Base-by-base conservation (phyloP, 2,888 invertebrate genomes). In the Pammene fasciana region DNA sequence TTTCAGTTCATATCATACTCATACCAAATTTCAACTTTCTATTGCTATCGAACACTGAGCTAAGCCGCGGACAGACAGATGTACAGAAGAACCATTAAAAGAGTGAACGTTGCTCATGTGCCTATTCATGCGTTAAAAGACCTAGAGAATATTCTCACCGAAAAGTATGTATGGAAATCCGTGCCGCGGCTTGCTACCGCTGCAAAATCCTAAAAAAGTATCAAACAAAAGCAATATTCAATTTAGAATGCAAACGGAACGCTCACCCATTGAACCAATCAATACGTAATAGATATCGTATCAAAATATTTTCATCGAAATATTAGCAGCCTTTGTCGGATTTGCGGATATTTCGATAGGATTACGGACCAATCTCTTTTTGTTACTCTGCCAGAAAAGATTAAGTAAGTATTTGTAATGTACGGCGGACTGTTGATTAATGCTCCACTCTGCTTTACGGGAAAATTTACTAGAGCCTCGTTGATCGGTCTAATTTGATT, bases 361-460 rank as follows among this genome's bases (percentile, higher is more conserved):
- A 86, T 86, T 86, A 86, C 83, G 83, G 79, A 79, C 78, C 81
- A 84, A 86, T 85, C 84, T 85, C 82, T 84, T 86, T 85, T 85
- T 84, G 86, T 84, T 83, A 79, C 79, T 79, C 76, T 81, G 79
- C 82, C 83, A 82, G 80, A 84, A 83, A 79, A 83, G 81, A 84
- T 84, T 82, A 70, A 70, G 65, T 70, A 60, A 54, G 68, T 65
- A 65, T 70, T 65, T 65, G 59, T 68, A 54, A 68, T 65, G 65
- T 70, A 70, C 68, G 52, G 57, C 5, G 38, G n/a, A 45, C 46
- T 54, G 56, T 65, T 71, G 71, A 68, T 71, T 65, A 62, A 71
- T 68, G 65, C 43, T 57, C 52, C n/a, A 43, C 43, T 56, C 50
- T 50, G 64, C 14, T 68, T 68, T 59, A 65, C 26, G 64, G 41